phyloP scores from a whole-genome alignment of 2,797 vertebrate genomes.

The Darevskia nairensis region DNA sequence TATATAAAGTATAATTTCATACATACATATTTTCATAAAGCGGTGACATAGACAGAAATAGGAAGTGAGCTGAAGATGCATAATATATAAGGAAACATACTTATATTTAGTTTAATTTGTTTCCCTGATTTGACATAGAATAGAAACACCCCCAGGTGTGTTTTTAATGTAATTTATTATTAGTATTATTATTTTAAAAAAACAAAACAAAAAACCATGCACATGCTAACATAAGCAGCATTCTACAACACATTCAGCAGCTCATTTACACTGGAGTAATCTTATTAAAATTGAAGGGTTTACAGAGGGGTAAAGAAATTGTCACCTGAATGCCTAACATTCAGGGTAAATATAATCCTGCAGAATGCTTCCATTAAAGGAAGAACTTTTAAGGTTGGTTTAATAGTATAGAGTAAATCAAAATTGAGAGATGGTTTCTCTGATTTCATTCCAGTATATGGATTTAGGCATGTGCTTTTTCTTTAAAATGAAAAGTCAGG shows the following conservation, averaged over 20 bases:
- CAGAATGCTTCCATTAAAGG: not conserved
- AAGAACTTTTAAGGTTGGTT: conserved; percentile 6
- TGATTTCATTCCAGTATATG: not conserved
- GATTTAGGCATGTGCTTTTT: not conserved
- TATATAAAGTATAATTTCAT: conserved; percentile 62
- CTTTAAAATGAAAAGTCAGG: not conserved
- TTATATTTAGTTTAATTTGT: conserved; percentile 25
- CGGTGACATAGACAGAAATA: conserved; percentile 12
- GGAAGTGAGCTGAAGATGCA: not conserved
- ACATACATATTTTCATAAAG: conserved; percentile 50
- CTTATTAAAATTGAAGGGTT: not conserved
- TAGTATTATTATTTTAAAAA: not conserved
- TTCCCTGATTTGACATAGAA: conserved; percentile 11
- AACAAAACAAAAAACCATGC: not conserved
- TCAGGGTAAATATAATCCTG: not conserved
- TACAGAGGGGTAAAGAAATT: not conserved
- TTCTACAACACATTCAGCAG: not conserved
- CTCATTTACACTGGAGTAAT: conserved; percentile 5
- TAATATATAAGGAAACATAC: conserved; percentile 1
- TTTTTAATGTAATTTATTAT: not conserved
- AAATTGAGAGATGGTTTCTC: not conserved
- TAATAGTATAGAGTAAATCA: conserved; percentile 1
- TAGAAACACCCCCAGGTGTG: not conserved
- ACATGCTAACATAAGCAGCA: conserved; percentile 4
- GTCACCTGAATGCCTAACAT: not conserved